Conservation (phyloP, 2,113 vertebrate species). For the Crotalus tigris region DNA sequence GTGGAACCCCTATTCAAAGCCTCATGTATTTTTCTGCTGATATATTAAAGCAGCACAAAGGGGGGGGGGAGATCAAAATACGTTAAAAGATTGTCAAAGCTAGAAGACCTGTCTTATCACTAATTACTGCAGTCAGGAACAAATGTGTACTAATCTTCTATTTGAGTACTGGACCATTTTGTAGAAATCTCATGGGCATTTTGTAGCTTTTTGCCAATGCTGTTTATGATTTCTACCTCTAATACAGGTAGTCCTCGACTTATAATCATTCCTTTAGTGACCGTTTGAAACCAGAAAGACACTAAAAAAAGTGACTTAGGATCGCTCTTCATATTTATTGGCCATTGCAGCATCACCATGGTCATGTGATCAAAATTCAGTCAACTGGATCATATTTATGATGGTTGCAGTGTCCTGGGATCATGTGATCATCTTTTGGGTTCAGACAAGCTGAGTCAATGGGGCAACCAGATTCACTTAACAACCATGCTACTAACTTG, state of each 20-base stretch:
- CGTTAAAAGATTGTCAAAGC: not conserved
- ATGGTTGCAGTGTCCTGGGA: not conserved
- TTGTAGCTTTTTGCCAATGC: not conserved
- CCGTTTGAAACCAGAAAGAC: not conserved
- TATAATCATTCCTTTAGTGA: not conserved
- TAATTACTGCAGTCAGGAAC: not conserved
- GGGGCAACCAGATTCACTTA: not conserved
- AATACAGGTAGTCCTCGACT: not conserved
- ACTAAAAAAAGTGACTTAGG: not conserved
- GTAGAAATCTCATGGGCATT: not conserved
- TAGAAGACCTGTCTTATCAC: not conserved
- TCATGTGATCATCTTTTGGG: not conserved
- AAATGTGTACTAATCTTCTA: not conserved
- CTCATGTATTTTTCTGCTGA: not conserved
- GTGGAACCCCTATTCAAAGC: not conserved
- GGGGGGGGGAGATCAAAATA: not conserved
- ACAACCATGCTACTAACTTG: too few species aligned
- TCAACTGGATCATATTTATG: not conserved
- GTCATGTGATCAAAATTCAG: not conserved
- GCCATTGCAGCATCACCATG: not conserved
- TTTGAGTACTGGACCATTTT: not conserved
- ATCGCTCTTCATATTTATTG: not conserved
- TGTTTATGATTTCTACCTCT: too few species aligned
- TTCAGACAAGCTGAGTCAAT: not conserved
- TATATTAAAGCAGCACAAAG: not conserved